These are phyloP conservation scores for Apamea crenata DNA, from an alignment of 2,888 invertebrate species.

Conservation along the genomic window DNA sequence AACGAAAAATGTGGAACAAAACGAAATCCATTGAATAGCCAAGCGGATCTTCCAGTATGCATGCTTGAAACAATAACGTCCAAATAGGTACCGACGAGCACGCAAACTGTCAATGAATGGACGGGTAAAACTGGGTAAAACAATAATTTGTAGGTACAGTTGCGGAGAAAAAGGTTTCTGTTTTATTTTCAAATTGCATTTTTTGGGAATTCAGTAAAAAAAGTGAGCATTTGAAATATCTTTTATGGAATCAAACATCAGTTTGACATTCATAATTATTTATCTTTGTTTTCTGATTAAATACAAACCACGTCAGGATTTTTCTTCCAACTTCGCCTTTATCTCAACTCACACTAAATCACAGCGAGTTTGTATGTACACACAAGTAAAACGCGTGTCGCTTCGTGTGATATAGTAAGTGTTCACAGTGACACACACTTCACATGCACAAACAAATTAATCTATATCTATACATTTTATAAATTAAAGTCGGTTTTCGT, in stretches of 20 bases:
- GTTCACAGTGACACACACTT: neutral
- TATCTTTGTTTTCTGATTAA: no score
- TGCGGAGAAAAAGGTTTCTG: conserved; percentile 22
- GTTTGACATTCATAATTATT: neutral
- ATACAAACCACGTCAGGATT: neutral
- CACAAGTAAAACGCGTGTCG: no score
- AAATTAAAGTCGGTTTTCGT: neutral
- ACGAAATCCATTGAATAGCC: conserved; percentile 43
- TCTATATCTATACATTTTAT: neutral
- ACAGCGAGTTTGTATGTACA: no score
- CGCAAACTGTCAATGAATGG: conserved; percentile 56
- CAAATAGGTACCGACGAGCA: conserved; percentile 45
- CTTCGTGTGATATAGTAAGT: no score
- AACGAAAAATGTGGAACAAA: conserved; percentile 54
- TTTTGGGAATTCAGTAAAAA: neutral
- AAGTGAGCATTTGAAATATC: neutral
- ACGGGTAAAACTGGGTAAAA: conserved; percentile 47
- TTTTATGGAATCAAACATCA: neutral
- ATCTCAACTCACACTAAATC: no score
- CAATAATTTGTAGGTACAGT: conserved; percentile 56
- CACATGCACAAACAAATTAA: neutral
- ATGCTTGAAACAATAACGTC: conserved; percentile 52
- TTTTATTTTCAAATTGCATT: neutral
- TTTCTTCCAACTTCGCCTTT: neutral
- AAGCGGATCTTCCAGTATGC: conserved; percentile 50